Evolutionary conservation across 2,113 vertebrate genomes (phyloP).

Genomic region (Onychorhynchus coronatus): DNA sequence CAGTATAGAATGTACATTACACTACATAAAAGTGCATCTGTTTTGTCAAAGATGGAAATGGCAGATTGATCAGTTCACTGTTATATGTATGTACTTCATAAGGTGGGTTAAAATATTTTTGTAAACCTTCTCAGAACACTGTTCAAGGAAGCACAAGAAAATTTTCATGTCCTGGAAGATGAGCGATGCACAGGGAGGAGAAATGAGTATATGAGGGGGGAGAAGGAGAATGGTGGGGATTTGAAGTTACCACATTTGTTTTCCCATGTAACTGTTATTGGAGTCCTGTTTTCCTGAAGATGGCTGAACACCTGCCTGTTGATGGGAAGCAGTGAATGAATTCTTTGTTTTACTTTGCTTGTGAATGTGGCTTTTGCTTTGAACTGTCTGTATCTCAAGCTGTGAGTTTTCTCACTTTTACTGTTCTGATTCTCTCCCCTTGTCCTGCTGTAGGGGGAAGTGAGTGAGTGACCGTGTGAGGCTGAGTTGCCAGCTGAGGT

Average conservation of each 20-base stretch:
- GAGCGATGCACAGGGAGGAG: fast-evolving
- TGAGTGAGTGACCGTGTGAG: not conserved
- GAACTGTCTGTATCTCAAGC: not conserved
- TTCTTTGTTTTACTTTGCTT: not conserved
- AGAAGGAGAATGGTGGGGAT: not conserved
- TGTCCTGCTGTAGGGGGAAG: not conserved
- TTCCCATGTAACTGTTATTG: not conserved
- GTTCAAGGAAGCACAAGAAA: not conserved
- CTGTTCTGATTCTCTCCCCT: not conserved
- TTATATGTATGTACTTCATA: not conserved
- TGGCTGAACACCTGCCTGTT: not conserved
- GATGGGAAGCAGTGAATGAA: not conserved
- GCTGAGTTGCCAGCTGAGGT: not conserved
- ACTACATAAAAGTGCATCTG: not conserved
- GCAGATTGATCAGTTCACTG: not conserved
- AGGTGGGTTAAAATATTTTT: not conserved
- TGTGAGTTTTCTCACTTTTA: not conserved
- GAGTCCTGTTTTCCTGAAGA: not conserved
- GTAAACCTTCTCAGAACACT: not conserved
- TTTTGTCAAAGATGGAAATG: not conserved
- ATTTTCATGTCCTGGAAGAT: not conserved
- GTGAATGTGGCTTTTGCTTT: not conserved
- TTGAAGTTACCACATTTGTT: not conserved
- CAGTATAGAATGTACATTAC: not conserved
- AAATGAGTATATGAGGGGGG: not conserved